Percentiles rank a stretch among this genome's conserved stretches.
These are phyloP conservation scores for Drosophila nigrodunni DNA, from an alignment of 1,140 invertebrate species.

Conservation along the genomic window DNA sequence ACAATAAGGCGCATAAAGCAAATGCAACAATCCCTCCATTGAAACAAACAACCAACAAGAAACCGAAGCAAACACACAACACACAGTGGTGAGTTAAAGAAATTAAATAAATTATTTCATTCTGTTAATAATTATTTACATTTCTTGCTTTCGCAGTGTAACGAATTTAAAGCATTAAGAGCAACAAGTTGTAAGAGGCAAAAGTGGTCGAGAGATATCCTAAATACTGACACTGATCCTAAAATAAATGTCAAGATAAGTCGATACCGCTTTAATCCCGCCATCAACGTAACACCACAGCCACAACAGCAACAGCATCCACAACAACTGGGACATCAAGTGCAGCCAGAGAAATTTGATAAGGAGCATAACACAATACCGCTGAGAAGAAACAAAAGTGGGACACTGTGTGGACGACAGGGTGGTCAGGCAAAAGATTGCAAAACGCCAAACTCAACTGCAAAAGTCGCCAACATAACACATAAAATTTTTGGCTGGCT, in stretches of 20 bases:
- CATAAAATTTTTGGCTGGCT: conserved; percentile 82
- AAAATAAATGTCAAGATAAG: conserved; percentile 74
- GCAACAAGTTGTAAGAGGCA: conserved; percentile 19
- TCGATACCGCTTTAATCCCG: conserved; percentile 72
- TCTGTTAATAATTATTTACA: neutral
- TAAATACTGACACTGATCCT: conserved; percentile 15
- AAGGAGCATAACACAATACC: conserved; percentile 20
- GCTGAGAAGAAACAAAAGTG: conserved; percentile 6
- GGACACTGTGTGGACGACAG: conserved; percentile 30
- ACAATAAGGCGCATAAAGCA: conserved; percentile 43
- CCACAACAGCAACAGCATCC: conserved; percentile 55
- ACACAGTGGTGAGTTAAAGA: conserved; percentile 44
- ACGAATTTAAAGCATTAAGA: conserved; percentile 66
- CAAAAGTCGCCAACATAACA: conserved; percentile 82
- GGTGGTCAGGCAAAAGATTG: conserved; percentile 58
- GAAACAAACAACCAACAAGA: conserved; percentile 47
- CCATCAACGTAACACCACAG: conserved; percentile 71
- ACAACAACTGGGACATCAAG: conserved; percentile 21
- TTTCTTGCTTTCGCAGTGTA: conserved; percentile 58
- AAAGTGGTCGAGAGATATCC: conserved; percentile 1
- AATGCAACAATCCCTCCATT: conserved; percentile 77
- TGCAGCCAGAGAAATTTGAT: conserved; percentile 6
- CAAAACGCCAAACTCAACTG: conserved; percentile 78
- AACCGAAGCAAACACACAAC: conserved; percentile 39
- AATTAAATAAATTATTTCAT: neutral